Percentiles rank a stretch among this genome's conserved stretches.
Conservation (phyloP, 1,140 invertebrate species). For the Drosophila parvula region DNA sequence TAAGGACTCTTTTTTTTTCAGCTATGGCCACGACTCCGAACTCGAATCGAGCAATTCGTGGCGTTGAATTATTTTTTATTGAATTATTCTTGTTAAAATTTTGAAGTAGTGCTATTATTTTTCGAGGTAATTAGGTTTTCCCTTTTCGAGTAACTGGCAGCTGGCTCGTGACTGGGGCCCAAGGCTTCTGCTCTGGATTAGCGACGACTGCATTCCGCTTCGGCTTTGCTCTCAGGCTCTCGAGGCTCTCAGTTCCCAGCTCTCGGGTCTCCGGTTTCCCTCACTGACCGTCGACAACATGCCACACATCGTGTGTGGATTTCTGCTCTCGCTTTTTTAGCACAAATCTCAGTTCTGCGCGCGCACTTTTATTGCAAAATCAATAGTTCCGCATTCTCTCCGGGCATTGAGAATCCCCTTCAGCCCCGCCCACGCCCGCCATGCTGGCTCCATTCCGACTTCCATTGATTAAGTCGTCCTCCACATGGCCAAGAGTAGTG, state of each 20-base stretch:
- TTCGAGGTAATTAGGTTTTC: conserved; percentile 34
- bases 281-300: conserved; percentile 78
- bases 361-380: conserved; percentile 77
- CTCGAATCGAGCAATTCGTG: conserved; percentile 11
- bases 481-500: conserved; percentile 46
- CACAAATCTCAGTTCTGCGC: conserved; percentile 70
- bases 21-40: background rate
- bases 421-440: conserved; percentile 8
- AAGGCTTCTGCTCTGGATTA: conserved; percentile 43
- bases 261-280: conserved; percentile 32
- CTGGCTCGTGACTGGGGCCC: conserved; percentile 41
- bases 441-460: conserved; percentile 24
- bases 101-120: conserved; percentile 20
- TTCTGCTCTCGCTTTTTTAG: conserved; percentile 53
- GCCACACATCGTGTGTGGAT: conserved; percentile 46
- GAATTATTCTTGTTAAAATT: conserved; percentile 11
- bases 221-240: conserved; percentile 35
- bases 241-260: conserved; percentile 1
- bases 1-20: background rate
- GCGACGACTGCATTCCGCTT: conserved; percentile 37
- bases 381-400: conserved; percentile 72
- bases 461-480: conserved; percentile 52
- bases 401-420: conserved; percentile 11
- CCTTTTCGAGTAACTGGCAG: conserved; percentile 37
- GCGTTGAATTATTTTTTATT: conserved; percentile 24